Evolutionary conservation across 2,797 vertebrate species (phyloP), one percentile per base, ranked within the genome.

Genomic region (Clarias platycephalus): DNA sequence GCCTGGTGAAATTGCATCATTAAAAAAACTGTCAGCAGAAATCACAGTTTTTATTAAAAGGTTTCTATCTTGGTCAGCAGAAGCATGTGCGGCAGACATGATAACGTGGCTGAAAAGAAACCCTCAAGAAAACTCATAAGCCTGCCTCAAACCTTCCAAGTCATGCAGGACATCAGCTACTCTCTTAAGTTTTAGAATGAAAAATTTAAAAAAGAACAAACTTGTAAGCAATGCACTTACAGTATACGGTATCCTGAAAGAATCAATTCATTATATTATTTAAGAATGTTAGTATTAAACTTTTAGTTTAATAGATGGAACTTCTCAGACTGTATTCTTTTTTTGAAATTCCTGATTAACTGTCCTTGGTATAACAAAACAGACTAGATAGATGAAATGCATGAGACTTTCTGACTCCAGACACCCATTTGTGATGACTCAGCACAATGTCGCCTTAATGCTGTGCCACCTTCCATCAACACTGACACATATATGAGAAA

Each of bases 401-500:
- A 49, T 24, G 40, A 37, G 70, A 16, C 40, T 72, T 24, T 72
- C 40, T n/a, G 70, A 26, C 67, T 70, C 67, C 67, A 70, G 67
- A 70, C 40, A 70, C 0, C 37, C 67, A 70, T 40, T 22, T 34
- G 22, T 40, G 67, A 22, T 70, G 67, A 70, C 67, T 40, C 67
- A 70, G 67, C 67, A 10, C 20, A 13, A 22, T 44, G 9, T 34
- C 70, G 57, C 16, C 57, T 31, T 66, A 28, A 84, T 79, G 80
- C 71, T 67, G 55, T 31, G 49, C 55, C 34, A 37, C 58, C 72
- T 80, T 86, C n/a, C 34, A 53, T 86, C 71, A 84, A 79, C 40
- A 57, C 74, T 64, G 68, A 64, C 75, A 86, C 55, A 83, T 82
- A 83, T 88, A 84, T 82, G 40, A 84, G 44, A 20, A 86, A 83